phyloP scores from a whole-genome alignment of 2,113 vertebrate species.

The Holacanthus passer region DNA sequence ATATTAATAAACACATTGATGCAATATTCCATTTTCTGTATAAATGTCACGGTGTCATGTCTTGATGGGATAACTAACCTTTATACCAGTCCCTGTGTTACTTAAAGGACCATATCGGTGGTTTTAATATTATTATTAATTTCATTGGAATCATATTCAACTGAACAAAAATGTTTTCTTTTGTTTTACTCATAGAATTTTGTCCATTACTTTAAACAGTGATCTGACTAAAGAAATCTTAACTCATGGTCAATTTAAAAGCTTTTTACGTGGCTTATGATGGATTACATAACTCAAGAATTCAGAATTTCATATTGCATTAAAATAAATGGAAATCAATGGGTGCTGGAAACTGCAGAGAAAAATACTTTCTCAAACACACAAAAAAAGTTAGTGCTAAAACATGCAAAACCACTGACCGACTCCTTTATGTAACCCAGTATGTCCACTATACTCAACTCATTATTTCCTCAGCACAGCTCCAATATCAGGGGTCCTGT shows the following conservation, averaged over 20 bases:
- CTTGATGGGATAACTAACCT: background rate
- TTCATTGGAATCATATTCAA: background rate
- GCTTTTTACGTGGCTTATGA: too few species aligned
- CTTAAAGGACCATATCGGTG: background rate
- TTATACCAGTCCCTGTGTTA: background rate
- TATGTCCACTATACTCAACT: constrained; percentile 8
- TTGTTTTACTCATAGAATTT: too few species aligned
- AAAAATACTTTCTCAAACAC: background rate
- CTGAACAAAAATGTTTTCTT: too few species aligned
- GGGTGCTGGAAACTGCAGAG: background rate
- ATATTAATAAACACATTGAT: too few species aligned
- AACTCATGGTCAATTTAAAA: background rate
- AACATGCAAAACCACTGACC: background rate
- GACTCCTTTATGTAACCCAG: background rate
- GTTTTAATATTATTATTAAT: background rate
- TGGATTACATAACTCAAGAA: background rate
- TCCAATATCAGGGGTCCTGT: constrained; percentile 59
- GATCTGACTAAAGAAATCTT: background rate
- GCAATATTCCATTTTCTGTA: background rate
- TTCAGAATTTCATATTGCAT: background rate
- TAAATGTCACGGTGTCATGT: background rate
- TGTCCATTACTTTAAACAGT: background rate
- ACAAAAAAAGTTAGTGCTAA: background rate
- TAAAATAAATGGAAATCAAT: background rate
- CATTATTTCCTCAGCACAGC: constrained; percentile 48